Evolutionary conservation across 1,140 invertebrate genomes (phyloP).

Genomic region (Lordiphosa collinella): DNA sequence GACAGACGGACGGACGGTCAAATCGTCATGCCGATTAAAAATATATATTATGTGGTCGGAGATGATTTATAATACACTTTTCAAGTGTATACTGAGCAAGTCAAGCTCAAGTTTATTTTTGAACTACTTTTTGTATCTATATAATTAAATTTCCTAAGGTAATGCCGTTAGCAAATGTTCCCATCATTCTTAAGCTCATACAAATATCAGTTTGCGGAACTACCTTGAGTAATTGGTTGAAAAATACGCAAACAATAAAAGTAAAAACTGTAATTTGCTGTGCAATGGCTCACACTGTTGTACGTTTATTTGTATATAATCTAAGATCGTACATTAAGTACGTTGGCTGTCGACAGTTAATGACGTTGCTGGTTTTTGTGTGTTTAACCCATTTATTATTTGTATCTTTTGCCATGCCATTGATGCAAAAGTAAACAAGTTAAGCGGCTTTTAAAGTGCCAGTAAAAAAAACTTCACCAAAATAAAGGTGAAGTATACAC

Average conservation of each 20-base stretch:
- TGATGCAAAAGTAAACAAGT: slow-evolving; percentile 53
- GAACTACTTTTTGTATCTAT: too few species aligned
- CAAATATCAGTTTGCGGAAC: slow-evolving; percentile 29
- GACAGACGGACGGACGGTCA: too few species aligned
- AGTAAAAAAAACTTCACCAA: background rate
- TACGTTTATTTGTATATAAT: slow-evolving; percentile 20
- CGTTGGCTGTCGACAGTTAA: slow-evolving; percentile 22
- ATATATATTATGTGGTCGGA: too few species aligned
- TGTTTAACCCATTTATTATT: slow-evolving; percentile 49
- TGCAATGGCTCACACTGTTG: slow-evolving; percentile 17
- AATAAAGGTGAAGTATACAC: background rate
- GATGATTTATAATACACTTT: too few species aligned
- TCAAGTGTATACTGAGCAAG: too few species aligned
- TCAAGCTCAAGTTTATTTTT: too few species aligned
- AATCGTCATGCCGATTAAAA: too few species aligned
- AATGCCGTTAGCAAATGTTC: slow-evolving; percentile 16
- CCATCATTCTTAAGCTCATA: too few species aligned
- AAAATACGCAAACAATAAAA: slow-evolving; percentile 18
- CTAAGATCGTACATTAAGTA: slow-evolving; percentile 26
- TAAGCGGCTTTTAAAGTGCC: slow-evolving; percentile 44
- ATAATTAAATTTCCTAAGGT: slow-evolving; percentile 23
- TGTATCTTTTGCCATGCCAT: slow-evolving; percentile 44
- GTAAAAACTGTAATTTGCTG: slow-evolving; percentile 28
- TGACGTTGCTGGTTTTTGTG: slow-evolving; percentile 40
- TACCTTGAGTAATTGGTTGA: slow-evolving; percentile 30